Conservation (phyloP, 2,888 invertebrate species). For the Macrosiphum euphorbiae region DNA sequence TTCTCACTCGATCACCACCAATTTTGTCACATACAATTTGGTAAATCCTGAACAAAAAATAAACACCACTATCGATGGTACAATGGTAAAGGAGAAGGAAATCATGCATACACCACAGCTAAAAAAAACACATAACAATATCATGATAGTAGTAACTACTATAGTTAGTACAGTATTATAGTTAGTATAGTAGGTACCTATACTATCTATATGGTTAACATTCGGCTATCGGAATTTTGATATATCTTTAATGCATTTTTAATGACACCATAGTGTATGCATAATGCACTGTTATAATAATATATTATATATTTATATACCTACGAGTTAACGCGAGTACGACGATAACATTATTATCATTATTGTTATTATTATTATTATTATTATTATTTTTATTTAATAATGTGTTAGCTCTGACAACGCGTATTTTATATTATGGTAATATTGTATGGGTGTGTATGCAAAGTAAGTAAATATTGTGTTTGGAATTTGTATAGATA, state of each 20-base stretch:
- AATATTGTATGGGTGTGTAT: background rate
- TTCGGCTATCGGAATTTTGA: background rate
- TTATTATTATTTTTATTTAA: no score
- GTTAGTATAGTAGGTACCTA: no score
- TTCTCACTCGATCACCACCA: background rate
- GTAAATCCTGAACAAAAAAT: background rate
- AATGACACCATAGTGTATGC: background rate
- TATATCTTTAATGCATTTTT: background rate
- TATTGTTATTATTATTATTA: background rate
- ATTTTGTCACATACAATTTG: background rate
- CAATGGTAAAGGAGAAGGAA: background rate
- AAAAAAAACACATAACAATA: background rate
- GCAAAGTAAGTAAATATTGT: background rate
- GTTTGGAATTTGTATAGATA: background rate
- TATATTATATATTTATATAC: background rate
- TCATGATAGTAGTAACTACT: background rate
- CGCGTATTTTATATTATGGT: background rate
- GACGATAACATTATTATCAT: background rate
- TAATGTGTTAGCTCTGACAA: background rate
- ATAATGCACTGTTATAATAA: background rate
- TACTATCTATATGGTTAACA: no score
- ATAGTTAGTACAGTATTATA: no score
- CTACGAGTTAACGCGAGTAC: background rate
- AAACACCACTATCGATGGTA: background rate
- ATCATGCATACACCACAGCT: background rate